Base-by-base conservation (phyloP, 2,797 vertebrate species). In the Thalassophryne amazonica region DNA sequence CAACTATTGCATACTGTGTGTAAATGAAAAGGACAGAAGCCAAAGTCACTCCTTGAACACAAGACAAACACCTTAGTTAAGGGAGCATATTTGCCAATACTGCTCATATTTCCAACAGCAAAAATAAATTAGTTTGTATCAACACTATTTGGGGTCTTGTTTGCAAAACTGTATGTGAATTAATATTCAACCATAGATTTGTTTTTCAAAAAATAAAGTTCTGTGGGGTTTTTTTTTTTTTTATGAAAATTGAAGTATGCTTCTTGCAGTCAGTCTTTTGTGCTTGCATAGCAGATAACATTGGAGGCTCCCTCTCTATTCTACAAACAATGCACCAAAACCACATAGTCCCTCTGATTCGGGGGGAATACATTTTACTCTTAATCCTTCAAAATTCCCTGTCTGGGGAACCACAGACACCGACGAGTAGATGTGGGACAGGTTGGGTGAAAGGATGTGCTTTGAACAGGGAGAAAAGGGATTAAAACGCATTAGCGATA, bases 351-450 rank as follows among this genome's bases (percentile, higher is more conserved):
- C 38, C 32, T 80, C 83, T 76, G 82, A 84, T 74, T 78, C 71
- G 81, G 76, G 77, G 43, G 54, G 73, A 85, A 83, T 3, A 78
- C 74, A 84, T 86, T 84, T 81, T 73, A 41, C 48, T 69, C 77
- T 49, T 88, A 82, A 86, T 86, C 78, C 85, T 76, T 62, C 31
- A 56, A 67, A 72, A 54, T 74, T 76, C 60, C 57, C 66, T 57
- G 71, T 31, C 62, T 60, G 59, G 52, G 57, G 47, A 65, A 57
- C 34, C 63, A 70, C 58, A 52, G 59, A 81, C 73, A 76, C 60
- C 56, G 57, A 64, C 10, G 13, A 52, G 60, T 24, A 65, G 53
- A 65, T 67, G 63, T 9, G 11, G 75, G 63, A 34, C 60, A 53
- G 56, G 60, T 55, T 33, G 29, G 48, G 35, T 58, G 55, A 47